A percentile compares a stretch with the other conserved stretches of the same genome.
These are phyloP conservation scores for Lineus longissimus DNA, from an alignment of 1,140 invertebrate genomes.

Conservation along the genomic window DNA sequence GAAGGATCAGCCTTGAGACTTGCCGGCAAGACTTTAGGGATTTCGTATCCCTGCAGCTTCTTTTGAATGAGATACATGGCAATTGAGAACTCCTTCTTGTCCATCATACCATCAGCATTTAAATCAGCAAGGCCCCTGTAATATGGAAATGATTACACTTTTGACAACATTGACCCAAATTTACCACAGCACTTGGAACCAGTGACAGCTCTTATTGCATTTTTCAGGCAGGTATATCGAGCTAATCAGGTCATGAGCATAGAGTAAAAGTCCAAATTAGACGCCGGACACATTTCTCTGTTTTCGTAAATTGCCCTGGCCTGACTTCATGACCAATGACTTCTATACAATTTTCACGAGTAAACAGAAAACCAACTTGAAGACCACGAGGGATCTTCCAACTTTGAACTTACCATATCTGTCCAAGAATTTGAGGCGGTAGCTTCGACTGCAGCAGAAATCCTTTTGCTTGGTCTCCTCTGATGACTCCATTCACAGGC, in stretches of 20 bases:
- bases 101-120: constrained; percentile 94
- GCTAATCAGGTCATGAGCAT: no score
- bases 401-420: constrained; percentile 93
- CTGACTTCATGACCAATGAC: background rate
- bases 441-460: constrained; percentile 91
- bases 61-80: constrained; percentile 95
- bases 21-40: constrained; percentile 80
- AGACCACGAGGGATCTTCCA: no score
- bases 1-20: constrained; percentile 57
- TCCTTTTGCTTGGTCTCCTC: constrained; percentile 87
- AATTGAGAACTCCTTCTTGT: constrained; percentile 94
- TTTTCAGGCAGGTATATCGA: no score
- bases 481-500: constrained; percentile 74
- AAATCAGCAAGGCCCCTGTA: constrained; percentile 86
- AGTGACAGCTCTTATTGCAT: no score
- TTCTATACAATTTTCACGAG: no score
- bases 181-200: no score
- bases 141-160: constrained; percentile 22
- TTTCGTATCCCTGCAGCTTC: constrained; percentile 81
- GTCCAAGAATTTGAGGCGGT: constrained; percentile 78
- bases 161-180: no score
- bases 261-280: no score
- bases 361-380: no score
- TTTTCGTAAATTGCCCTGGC: background rate
- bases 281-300: background rate